These are phyloP conservation scores for Epistrophella euchroma DNA, from an alignment of 2,888 invertebrate species.

Conservation along the genomic window DNA sequence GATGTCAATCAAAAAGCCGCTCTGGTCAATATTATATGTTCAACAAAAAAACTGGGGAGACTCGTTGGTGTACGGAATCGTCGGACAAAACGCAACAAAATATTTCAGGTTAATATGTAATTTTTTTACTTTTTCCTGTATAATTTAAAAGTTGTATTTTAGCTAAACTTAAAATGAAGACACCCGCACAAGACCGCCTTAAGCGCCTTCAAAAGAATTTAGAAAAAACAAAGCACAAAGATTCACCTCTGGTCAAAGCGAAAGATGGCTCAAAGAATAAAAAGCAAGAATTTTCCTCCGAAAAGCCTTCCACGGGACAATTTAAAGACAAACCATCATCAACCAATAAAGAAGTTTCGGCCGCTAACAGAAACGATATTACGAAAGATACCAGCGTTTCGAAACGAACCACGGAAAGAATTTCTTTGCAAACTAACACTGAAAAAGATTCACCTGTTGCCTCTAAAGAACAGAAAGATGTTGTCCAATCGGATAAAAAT, in stretches of 20 bases:
- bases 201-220: slow-evolving; percentile 79
- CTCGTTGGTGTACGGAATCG: slow-evolving; percentile 70
- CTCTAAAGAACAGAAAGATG: background rate
- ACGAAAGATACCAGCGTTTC: background rate
- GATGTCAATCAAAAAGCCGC: slow-evolving; percentile 72
- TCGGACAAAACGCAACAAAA: slow-evolving; percentile 27
- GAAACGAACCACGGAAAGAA: background rate
- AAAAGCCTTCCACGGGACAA: background rate
- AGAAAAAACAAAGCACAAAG: slow-evolving; percentile 53
- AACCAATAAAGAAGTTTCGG: background rate
- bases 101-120: slow-evolving; percentile 27
- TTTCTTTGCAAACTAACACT: background rate
- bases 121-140: background rate
- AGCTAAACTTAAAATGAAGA: slow-evolving; percentile 27
- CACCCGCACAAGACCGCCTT: slow-evolving; percentile 80
- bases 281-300: background rate
- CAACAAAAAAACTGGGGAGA: slow-evolving; percentile 77
- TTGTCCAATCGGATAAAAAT: background rate
- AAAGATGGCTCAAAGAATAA: slow-evolving; percentile 6
- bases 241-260: background rate
- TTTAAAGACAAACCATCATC: background rate
- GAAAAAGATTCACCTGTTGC: background rate
- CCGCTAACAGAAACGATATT: background rate
- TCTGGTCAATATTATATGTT: slow-evolving; percentile 77
- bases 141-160: background rate